These are phyloP conservation scores for Hyles vespertilio DNA, from an alignment of 1,140 invertebrate species.

Conservation along the genomic window DNA sequence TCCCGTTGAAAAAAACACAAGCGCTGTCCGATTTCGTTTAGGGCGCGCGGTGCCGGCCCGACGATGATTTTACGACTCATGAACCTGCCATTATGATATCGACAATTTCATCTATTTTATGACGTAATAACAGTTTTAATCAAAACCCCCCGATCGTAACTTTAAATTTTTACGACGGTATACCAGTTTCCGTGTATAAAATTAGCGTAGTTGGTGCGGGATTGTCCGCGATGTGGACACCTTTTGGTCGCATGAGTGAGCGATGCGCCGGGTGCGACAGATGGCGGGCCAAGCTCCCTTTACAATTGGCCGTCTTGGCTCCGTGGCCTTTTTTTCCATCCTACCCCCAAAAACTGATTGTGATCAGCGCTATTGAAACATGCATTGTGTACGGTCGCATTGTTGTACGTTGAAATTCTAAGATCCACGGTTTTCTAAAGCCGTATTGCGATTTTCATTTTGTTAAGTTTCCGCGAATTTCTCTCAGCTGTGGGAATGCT, in stretches of 20 bases:
- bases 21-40: background rate
- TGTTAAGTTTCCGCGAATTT: conserved; percentile 29
- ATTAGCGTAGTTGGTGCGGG: conserved; percentile 13
- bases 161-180: conserved; percentile 20
- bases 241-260: conserved; percentile 30
- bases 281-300: conserved; percentile 42
- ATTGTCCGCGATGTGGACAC: conserved; percentile 17
- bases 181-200: conserved; percentile 12
- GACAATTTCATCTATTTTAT: conserved; percentile 13
- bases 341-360: conserved; percentile 42
- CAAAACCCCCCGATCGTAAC: conserved; percentile 12
- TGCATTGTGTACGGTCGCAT: conserved; percentile 47
- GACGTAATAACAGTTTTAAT: conserved; percentile 14
- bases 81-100: conserved; percentile 9
- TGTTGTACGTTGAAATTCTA: conserved; percentile 46
- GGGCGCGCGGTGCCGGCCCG: background rate
- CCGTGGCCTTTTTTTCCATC: conserved; percentile 42
- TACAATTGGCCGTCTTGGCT: conserved; percentile 54
- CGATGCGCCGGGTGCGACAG: conserved; percentile 52
- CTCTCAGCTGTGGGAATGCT: conserved; percentile 42
- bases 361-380: conserved; percentile 53
- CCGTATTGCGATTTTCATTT: conserved; percentile 50
- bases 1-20: too few relatives aligned
- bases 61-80: conserved; percentile 4
- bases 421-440: conserved; percentile 50